Evolutionary conservation across 2,797 vertebrate genomes (phyloP), one percentile per base, ranked within the genome.

Genomic region (Poecilia gillii): DNA sequence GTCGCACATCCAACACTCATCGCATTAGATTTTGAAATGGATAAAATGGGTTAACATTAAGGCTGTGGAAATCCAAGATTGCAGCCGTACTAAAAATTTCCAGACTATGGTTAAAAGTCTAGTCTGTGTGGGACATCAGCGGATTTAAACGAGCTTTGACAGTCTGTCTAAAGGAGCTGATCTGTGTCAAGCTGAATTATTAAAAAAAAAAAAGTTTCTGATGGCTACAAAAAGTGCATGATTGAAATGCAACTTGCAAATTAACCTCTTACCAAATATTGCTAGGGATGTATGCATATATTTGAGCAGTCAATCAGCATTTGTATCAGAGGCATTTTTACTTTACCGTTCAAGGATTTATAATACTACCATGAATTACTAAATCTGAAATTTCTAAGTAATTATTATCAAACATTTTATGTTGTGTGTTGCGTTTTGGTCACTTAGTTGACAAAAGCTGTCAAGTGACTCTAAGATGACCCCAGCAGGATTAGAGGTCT

Each of bases 401-500:
- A 45, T 43, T 45, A 8, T 12, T 45, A 45, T 23, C 25, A 71
- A 71, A 71, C 1, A 28, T 72, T 16, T 46, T 12, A 70, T 43
- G 66, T 14, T 43, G 11, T 43, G 23, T 41, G 9, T 13, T 70
- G 20, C 41, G 2, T 70, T 70, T 70, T 43, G 23, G 23, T 70
- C 66, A 43, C 11, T 68, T 6, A 25, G 33, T 13, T 25, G 1
- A 68, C 11, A 68, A 68, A 68, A 41, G 20, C 39, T 14, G 11
- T n/a, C 2, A 46, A 46, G n/a, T 43, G 16, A 31, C 41, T 46
- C 68, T 43, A 18, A 28, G 12, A 18, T 31, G 68, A 72, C 12
- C 25, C 25, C 41, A 45, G 41, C 41, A n/a, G 55, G 45, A 55
- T n/a, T 49, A 25, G 46, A 49, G 47, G 18, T 72, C 86, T 93